phyloP scores from a whole-genome alignment of 2,888 invertebrate genomes.

The Scaeva pyrastri region DNA sequence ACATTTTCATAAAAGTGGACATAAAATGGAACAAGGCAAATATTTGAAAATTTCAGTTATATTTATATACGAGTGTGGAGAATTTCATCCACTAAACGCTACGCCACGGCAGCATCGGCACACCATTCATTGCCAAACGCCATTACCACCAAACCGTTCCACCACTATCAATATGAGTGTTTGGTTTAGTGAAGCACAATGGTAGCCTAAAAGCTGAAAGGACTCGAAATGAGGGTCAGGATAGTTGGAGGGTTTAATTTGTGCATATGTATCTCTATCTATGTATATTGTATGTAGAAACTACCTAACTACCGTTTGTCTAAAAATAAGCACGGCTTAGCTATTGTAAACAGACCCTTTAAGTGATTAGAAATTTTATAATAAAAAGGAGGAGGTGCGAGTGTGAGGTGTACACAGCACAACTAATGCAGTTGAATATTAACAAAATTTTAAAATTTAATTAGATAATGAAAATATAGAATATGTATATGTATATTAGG shows the following conservation, averaged over 20 bases:
- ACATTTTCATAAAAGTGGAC: conserved; percentile 20
- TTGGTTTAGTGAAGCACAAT: conserved; percentile 3
- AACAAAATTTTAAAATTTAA: conserved; percentile 36
- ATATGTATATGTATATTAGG: no score
- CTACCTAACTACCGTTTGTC: no score
- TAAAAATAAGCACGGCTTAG: conserved; percentile 24
- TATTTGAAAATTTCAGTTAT: conserved; percentile 48
- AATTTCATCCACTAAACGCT: background rate
- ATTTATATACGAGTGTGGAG: background rate
- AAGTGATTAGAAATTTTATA: conserved; percentile 67
- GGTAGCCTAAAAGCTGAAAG: background rate
- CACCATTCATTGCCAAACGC: no score
- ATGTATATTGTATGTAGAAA: no score
- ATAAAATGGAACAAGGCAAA: conserved; percentile 50
- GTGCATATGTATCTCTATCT: background rate
- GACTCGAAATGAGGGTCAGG: conserved; percentile 25
- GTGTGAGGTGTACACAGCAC: background rate
- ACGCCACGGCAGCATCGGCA: no score
- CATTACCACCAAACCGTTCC: background rate
- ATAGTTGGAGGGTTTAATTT: background rate
- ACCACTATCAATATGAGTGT: background rate
- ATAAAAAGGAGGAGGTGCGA: background rate
- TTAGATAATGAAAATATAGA: conserved; percentile 47
- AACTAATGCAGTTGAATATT: background rate
- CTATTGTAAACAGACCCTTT: conserved; percentile 58